Evolutionary conservation across 1,140 invertebrate species (phyloP).

Genomic region (Dinoponera quadriceps): DNA sequence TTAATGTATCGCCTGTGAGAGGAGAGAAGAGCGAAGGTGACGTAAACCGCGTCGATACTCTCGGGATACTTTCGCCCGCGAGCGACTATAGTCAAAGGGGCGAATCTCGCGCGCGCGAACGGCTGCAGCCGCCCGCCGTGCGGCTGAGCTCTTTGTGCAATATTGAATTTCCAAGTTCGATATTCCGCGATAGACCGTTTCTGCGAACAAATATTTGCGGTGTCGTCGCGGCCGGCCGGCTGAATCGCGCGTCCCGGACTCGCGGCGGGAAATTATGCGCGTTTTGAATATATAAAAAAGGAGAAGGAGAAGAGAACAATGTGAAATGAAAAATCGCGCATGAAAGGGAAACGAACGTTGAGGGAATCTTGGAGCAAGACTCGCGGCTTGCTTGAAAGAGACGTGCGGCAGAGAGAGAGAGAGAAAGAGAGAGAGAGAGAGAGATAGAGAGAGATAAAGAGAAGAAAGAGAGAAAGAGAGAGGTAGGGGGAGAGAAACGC

Average conservation of each 20-base stretch:
- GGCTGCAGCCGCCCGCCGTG: background rate
- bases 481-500: background rate
- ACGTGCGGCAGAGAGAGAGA: background rate
- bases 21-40: background rate
- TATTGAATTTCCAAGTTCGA: constrained; percentile 57
- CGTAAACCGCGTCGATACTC: constrained; percentile 24
- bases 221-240: constrained; percentile 1
- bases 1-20: constrained; percentile 10
- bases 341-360: background rate
- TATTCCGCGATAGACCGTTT: constrained; percentile 18
- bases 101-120: constrained; percentile 8
- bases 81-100: constrained; percentile 11
- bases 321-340: no score
- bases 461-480: background rate
- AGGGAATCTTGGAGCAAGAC: background rate
- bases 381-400: no score
- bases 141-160: constrained; percentile 27
- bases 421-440: background rate
- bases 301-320: background rate
- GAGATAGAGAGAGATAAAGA: background rate
- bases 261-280: constrained; percentile 12
- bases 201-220: constrained; percentile 50
- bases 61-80: background rate
- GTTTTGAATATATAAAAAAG: no score
- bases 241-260: constrained; percentile 25